Evolutionary conservation across 2,797 vertebrate genomes (phyloP), one percentile per base, ranked within the genome.

Genomic region (Spheniscus humboldti): DNA sequence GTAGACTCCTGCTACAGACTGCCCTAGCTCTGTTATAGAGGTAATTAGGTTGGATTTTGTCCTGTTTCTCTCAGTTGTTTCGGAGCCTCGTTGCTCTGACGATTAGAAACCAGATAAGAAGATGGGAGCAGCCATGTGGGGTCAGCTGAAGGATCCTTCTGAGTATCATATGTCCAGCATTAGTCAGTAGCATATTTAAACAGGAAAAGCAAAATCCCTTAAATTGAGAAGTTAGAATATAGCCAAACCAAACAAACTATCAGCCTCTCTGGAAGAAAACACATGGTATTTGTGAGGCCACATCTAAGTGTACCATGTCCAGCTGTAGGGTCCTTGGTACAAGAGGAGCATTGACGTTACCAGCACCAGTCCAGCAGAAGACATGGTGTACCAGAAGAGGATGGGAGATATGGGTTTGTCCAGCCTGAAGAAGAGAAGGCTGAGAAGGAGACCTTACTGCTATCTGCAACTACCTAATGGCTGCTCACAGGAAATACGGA

Each of bases 251-350:
- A 71, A 71, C 15, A 25, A 88, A 64, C 6, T 3, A 9, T 55
- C 23, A 18, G 22, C 12, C 13, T 62, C 43, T 41, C 41, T 77
- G 64, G 19, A 57, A 63, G 55, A 79, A 94, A 94, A 71, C 2
- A 3, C 0, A 0, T 5, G 6, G 15, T 7, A 25, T 47, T 85
- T 53, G 25, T 63, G 45, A 45, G 12, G 22, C 43, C 39, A 24
- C 48, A 33, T 41, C 25, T 19, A 15, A 75, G 33, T 3, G 6
- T 53, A 31, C 22, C 0, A 0, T 73, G 22, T 66, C 25, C 57
- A 39, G 24, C 9, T 52, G 50, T 17, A 63, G 24, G 9, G 15
- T 31, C 47, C 23, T 68, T 31, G 12, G 45, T 66, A 69, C 47
- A 80, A 80, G 37, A 60, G 24, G 25, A 64, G 30, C 35, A 30